Base-by-base conservation (phyloP, 2,113 vertebrate genomes). In the Buteo buteo region DNA sequence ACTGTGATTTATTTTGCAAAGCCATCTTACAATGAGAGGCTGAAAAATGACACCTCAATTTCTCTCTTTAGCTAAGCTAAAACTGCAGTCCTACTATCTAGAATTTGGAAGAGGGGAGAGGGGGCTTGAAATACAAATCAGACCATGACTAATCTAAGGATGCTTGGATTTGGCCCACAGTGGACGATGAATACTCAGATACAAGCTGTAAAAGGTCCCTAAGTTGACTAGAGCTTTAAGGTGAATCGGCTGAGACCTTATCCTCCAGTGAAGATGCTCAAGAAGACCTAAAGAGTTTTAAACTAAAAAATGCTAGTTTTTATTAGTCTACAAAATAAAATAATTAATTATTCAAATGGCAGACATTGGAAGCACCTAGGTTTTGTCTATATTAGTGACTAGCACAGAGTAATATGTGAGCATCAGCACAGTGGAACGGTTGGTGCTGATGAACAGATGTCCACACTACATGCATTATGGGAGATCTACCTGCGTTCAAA, bases 1-100 rank as follows among this genome's bases (percentile, higher is more conserved):
- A 34, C 25, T 40, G 40, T 73, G 87, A 88, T 93, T 88, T 93
- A 90, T 95, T 96, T 96, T 94, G 76, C 49, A 94, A 94, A 83
- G 61, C 22, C 28, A 50, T 76, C 45, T 81, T 81, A 54, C 64
- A 78, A 61, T 16, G 55, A 86, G 16, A 94, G 20, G 54, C 38
- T 52, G 50, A 87, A 94, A 90, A 96, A 90, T 49, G 77, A 40
- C 20, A 70, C 42, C 22, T 81, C 73, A 18, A 6, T 91, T 78
- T 80, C 58, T 82, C 17, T 62, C 5, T 3, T 64, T 71, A 88
- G 22, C 29, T 80, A 50, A 85, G 28, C 11, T 69, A 85, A 67
- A 72, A 85, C 26, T 86, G 38, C 25, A 77, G 21, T 72, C 16
- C 19, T 71, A 16, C 9, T 69, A 8, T 57, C 74, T 45, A 86